phyloP scores from a whole-genome alignment of 1,140 invertebrate genomes.

The Drosophila biarmipes region DNA sequence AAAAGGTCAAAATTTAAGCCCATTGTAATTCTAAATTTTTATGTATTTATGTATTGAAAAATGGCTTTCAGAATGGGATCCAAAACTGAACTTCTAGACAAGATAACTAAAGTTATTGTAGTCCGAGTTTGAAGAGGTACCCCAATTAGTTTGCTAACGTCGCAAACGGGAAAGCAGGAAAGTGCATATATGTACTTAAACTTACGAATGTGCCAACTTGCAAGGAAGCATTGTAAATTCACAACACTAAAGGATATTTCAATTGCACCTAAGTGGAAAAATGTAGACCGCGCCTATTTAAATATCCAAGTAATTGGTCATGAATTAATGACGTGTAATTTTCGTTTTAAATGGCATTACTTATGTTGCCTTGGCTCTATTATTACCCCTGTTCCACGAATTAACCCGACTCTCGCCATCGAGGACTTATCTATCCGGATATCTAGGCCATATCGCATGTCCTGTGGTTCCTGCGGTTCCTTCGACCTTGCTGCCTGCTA shows the following conservation, averaged over 20 bases:
- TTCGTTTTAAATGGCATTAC: not conserved
- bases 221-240: no score
- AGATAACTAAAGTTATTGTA: no score
- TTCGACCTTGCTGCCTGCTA: conserved; percentile 18
- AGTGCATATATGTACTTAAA: no score
- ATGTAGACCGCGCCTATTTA: not conserved
- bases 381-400: not conserved
- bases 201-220: no score
- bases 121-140: no score
- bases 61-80: no score
- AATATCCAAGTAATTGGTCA: not conserved
- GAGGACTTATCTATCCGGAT: conserved; percentile 7
- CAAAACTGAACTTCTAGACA: no score
- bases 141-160: no score
- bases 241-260: not conserved
- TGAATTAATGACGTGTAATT: conserved; percentile 7
- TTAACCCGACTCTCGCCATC: not conserved
- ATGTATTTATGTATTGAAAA: no score
- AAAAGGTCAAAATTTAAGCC: no score
- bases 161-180: no score
- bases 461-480: conserved; percentile 17
- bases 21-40: no score
- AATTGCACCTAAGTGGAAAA: not conserved
- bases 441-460: conserved; percentile 30
- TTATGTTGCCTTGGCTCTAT: not conserved